These are phyloP conservation scores for Congeria kusceri DNA, from an alignment of 2,888 invertebrate genomes.

Conservation along the genomic window DNA sequence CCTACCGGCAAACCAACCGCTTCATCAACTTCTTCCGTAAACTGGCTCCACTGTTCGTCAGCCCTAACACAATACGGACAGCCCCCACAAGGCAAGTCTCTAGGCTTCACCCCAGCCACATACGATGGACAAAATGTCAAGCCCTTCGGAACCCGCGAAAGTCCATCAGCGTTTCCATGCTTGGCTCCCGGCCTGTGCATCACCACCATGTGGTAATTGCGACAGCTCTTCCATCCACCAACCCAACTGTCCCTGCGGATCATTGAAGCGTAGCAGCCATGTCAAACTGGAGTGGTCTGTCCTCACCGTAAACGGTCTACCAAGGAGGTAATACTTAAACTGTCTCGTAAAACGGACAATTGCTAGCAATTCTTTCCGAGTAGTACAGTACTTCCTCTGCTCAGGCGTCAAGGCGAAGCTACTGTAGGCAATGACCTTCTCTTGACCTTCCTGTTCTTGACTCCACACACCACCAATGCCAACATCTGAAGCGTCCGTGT, in stretches of 20 bases:
- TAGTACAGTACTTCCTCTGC: slow-evolving; percentile 14
- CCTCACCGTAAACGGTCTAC: slow-evolving; percentile 16
- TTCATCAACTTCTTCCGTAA: slow-evolving; percentile 22
- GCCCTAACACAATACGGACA: slow-evolving; percentile 22
- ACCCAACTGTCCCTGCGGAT: no score
- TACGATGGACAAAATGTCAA: not conserved
- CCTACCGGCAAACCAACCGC: slow-evolving; percentile 11
- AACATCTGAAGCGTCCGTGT: slow-evolving; percentile 35
- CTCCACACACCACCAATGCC: slow-evolving; percentile 37
- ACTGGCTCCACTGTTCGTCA: slow-evolving; percentile 11
- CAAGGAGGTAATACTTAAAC: no score
- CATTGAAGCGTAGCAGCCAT: slow-evolving; percentile 16
- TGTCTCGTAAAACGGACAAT: no score
- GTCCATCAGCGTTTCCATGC: slow-evolving; percentile 35
- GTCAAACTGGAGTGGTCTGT: slow-evolving; percentile 20
- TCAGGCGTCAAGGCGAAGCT: slow-evolving; percentile 19
- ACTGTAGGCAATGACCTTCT: slow-evolving; percentile 3
- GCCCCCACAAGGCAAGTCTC: slow-evolving; percentile 11
- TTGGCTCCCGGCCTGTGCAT: not conserved
- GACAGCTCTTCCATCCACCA: slow-evolving; percentile 16
- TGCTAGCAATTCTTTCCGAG: not conserved
- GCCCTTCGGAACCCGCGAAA: slow-evolving; percentile 11
- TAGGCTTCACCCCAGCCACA: not conserved
- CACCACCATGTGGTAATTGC: slow-evolving; percentile 28
- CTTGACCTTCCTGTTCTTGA: slow-evolving; percentile 18